Percentiles rank a stretch among this genome's conserved stretches.
Evolutionary conservation across 2,888 invertebrate species (phyloP).

Genomic region (Spicauda simplicius): DNA sequence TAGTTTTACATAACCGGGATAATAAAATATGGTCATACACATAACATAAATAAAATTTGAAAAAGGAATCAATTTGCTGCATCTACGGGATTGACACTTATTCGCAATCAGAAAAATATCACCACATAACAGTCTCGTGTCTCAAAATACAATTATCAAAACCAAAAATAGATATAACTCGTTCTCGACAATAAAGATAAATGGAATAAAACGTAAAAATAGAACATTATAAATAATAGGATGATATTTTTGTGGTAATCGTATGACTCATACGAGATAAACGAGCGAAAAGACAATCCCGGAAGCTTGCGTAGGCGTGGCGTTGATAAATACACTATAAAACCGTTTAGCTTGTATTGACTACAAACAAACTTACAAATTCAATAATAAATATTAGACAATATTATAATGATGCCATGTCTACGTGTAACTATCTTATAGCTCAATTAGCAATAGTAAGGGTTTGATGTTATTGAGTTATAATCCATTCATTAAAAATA

Average conservation of each 20-base stretch:
- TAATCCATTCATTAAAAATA: not conserved
- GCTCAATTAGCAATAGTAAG: not conserved
- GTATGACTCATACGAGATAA: conserved; percentile 2
- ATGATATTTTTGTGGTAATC: not conserved
- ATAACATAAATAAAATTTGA: not conserved
- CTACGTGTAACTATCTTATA: not conserved
- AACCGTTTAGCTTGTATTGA: not conserved
- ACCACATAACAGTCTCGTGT: no score
- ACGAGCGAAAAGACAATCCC: conserved; percentile 15
- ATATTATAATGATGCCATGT: not conserved
- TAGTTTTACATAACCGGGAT: no score
- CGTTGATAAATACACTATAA: conserved; percentile 10
- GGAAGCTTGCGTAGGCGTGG: conserved; percentile 12
- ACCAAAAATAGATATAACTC: not conserved
- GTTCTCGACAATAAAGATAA: not conserved
- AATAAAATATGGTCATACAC: no score
- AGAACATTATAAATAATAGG: not conserved
- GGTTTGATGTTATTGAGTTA: not conserved
- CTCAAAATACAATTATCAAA: no score
- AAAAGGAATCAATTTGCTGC: not conserved
- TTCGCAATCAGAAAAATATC: not conserved
- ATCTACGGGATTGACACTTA: not conserved
- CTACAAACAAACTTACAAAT: not conserved
- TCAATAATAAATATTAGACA: not conserved
- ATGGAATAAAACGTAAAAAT: not conserved